Evolutionary conservation across 2,797 vertebrate species (phyloP).

Genomic region (Bufotes viridis): DNA sequence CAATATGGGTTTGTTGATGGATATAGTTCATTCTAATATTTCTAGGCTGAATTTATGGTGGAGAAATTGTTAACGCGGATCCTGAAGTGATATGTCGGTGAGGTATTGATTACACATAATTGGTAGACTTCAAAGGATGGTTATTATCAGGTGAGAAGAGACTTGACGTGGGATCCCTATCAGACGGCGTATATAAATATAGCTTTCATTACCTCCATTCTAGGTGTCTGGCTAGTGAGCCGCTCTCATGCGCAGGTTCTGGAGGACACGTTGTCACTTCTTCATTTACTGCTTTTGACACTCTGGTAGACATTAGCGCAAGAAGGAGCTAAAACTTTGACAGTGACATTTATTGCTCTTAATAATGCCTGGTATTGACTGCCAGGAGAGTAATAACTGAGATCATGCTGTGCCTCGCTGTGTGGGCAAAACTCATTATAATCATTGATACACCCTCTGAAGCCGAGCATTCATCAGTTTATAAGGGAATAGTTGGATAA

Average conservation of each 20-base stretch:
- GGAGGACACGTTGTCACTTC: conserved; percentile 49
- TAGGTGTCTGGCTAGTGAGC: neutral
- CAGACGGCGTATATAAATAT: conserved; percentile 24
- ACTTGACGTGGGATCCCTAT: conserved; percentile 13
- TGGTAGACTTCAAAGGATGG: conserved; percentile 48
- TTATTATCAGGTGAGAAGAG: conserved; percentile 54
- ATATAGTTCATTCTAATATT: neutral
- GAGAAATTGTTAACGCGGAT: neutral
- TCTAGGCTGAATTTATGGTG: neutral
- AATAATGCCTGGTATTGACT: conserved; percentile 39
- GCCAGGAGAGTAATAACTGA: conserved; percentile 7
- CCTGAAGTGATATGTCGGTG: conserved; percentile 5
- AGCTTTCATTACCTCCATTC: conserved; percentile 37
- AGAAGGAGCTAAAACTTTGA: conserved; percentile 34
- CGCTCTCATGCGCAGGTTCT: neutral
- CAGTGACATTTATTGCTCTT: conserved; percentile 52
- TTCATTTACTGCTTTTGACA: conserved; percentile 57
- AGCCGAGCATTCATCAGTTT: neutral
- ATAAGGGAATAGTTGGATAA: neutral
- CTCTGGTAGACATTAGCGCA: conserved; percentile 30
- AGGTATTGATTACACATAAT: conserved; percentile 46
- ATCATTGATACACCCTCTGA: neutral
- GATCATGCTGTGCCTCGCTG: neutral
- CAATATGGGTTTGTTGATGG: neutral
- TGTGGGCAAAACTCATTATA: conserved; percentile 21